phyloP scores from a whole-genome alignment of 2,888 invertebrate species.

The Trissolcus brochymenae region DNA sequence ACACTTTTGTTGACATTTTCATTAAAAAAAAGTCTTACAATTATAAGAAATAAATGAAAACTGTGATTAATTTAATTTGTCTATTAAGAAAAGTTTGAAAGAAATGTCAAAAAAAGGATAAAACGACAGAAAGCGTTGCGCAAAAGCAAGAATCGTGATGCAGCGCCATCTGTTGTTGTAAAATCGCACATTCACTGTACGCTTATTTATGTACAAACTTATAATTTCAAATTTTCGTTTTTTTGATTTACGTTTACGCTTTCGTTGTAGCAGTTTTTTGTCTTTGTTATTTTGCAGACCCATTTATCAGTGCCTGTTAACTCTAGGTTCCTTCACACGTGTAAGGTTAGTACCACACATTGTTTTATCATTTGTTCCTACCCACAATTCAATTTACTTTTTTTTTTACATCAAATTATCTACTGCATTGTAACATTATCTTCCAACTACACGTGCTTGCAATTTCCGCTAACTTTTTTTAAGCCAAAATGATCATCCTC shows the following conservation, averaged over 20 bases:
- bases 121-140: background rate
- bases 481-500: too few relatives aligned
- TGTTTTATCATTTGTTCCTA: conserved; percentile 31
- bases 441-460: background rate
- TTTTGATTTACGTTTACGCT: conserved; percentile 79
- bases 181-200: conserved; percentile 21
- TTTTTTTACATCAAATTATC: background rate
- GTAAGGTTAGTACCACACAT: conserved; percentile 81
- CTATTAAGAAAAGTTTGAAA: background rate
- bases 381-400: conserved; percentile 10
- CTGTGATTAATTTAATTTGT: too few relatives aligned
- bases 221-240: conserved; percentile 45
- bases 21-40: too few relatives aligned
- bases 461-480: too few relatives aligned
- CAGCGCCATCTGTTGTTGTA: background rate
- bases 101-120: background rate
- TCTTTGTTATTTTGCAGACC: conserved; percentile 85
- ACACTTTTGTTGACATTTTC: conserved; percentile 1
- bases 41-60: too few relatives aligned
- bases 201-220: conserved; percentile 49
- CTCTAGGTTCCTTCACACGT: conserved; percentile 89
- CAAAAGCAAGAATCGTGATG: background rate
- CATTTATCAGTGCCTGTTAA: conserved; percentile 92
- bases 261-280: conserved; percentile 79
- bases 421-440: background rate